Percentiles rank a stretch among this genome's conserved stretches.
phyloP scores from a whole-genome alignment of 2,797 vertebrate genomes.

The Spinibarbus caldwelli region DNA sequence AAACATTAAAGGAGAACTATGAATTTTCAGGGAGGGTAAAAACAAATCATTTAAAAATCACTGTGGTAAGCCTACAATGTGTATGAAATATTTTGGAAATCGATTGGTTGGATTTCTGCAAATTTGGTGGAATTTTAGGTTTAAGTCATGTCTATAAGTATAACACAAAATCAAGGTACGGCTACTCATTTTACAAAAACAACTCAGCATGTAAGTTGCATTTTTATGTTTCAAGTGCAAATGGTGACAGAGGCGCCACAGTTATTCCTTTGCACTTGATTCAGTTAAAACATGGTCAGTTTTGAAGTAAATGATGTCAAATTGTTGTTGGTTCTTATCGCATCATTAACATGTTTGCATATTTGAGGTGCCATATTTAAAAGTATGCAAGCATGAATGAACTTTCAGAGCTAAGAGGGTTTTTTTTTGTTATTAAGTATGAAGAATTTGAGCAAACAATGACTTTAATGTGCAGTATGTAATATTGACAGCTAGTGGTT shows the following conservation, averaged over 20 bases:
- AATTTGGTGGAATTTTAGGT: not conserved
- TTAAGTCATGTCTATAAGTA: not conserved
- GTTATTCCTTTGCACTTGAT: not conserved
- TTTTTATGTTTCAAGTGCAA: not conserved
- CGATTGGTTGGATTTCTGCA: not conserved
- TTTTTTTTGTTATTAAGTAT: not conserved
- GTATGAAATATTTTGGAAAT: not conserved
- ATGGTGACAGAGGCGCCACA: not conserved
- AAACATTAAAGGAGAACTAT: not conserved
- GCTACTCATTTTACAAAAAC: not conserved
- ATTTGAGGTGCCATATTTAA: not conserved
- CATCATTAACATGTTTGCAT: not conserved
- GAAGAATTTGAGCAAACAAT: not conserved
- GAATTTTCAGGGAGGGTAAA: not conserved
- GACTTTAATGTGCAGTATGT: too few relatives aligned
- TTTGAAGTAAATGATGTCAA: not conserved
- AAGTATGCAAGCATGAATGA: not conserved
- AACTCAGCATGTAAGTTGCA: not conserved
- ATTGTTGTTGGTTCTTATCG: not conserved
- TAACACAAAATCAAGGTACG: not conserved
- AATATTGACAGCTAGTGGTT: too few relatives aligned
- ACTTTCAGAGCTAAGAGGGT: not conserved
- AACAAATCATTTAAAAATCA: not conserved
- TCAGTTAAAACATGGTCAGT: not conserved
- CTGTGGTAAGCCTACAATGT: not conserved